These are phyloP conservation scores for Agrotis segetum DNA, from an alignment of 2,888 invertebrate genomes.

Conservation along the genomic window DNA sequence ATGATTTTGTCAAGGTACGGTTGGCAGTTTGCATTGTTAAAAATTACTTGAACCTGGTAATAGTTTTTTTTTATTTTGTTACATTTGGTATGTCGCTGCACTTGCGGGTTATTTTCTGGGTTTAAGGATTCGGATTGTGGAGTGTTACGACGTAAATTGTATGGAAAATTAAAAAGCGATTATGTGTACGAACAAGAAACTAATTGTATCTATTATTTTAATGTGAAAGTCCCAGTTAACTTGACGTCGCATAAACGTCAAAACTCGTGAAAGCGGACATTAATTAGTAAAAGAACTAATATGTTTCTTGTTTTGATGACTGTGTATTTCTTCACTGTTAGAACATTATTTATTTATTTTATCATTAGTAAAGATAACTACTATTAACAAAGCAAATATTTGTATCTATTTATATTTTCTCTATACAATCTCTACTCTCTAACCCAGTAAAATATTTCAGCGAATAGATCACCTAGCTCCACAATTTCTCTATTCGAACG, in stretches of 20 bases:
- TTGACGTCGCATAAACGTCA: too few species aligned
- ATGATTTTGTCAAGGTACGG: conserved; percentile 8
- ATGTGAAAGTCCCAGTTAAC: too few species aligned
- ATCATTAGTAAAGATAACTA: neutral
- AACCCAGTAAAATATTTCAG: conserved; percentile 22
- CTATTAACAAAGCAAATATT: neutral
- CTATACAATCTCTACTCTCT: conserved; percentile 1
- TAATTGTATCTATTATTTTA: too few species aligned
- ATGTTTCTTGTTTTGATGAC: too few species aligned
- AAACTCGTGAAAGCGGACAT: too few species aligned
- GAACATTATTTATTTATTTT: too few species aligned
- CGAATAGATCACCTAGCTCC: conserved; percentile 1
- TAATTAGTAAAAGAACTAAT: too few species aligned
- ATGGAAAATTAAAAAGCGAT: too few species aligned
- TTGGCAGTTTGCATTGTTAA: neutral
- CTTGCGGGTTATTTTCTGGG: neutral
- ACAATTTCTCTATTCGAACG: conserved; percentile 32
- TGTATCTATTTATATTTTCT: conserved; percentile 16
- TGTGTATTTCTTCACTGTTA: too few species aligned
- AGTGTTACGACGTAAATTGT: too few species aligned
- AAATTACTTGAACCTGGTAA: neutral
- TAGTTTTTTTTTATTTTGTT: neutral
- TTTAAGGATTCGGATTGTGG: neutral
- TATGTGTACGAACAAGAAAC: too few species aligned
- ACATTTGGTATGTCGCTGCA: neutral